Conservation (phyloP, 2,113 vertebrate genomes). For the Atrichornis clamosus region DNA sequence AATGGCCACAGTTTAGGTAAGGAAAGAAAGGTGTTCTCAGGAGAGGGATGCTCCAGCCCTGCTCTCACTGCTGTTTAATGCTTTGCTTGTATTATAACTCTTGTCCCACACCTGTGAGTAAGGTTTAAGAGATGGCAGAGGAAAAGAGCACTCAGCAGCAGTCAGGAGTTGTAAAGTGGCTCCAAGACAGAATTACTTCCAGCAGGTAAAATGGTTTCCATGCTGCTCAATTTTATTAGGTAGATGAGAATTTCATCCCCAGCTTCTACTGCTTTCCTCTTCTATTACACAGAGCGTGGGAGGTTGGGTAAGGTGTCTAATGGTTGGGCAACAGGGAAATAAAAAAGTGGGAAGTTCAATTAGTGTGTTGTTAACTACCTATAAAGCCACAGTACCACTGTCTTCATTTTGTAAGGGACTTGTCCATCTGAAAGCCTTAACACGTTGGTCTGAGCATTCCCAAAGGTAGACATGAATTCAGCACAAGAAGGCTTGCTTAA, state of each 20-base stretch:
- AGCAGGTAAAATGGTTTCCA: background rate
- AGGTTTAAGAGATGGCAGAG: background rate
- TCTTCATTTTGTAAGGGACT: background rate
- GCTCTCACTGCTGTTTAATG: background rate
- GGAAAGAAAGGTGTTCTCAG: background rate
- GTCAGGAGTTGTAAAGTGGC: background rate
- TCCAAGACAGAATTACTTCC: background rate
- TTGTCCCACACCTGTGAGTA: background rate
- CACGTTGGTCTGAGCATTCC: fast-evolving
- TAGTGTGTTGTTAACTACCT: background rate
- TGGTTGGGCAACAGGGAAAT: background rate
- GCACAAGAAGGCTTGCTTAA: background rate
- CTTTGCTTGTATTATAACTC: background rate
- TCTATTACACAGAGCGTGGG: background rate
- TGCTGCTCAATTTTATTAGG: background rate
- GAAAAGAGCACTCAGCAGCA: background rate
- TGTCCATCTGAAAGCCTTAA: background rate
- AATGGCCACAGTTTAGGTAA: slow-evolving; percentile 94
- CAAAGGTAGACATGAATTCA: background rate
- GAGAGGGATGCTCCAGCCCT: background rate
- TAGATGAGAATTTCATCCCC: background rate
- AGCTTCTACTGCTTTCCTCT: background rate
- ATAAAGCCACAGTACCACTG: background rate
- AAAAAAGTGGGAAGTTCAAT: background rate
- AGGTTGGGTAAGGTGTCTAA: background rate